Conservation (phyloP, 2,113 vertebrate genomes). For the Progne subis region DNA sequence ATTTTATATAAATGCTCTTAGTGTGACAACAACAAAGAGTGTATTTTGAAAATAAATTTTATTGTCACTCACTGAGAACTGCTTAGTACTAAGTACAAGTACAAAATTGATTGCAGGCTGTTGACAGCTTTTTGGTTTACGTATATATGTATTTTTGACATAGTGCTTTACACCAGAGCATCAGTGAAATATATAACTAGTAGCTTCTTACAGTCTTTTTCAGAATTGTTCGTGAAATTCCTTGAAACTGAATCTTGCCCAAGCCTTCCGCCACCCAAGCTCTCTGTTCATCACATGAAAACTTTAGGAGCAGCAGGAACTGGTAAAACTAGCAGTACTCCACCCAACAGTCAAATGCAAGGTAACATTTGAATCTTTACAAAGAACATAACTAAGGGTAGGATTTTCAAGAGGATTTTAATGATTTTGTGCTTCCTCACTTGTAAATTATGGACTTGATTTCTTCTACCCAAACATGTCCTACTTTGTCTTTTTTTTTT, state of each 20-base stretch:
- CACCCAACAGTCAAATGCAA: slow-evolving; percentile 44
- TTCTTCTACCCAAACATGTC: not conserved
- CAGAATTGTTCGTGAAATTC: slow-evolving; percentile 96
- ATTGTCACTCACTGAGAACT: not conserved
- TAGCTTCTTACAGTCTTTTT: slow-evolving; percentile 87
- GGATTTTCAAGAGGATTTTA: not conserved
- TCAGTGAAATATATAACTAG: not conserved
- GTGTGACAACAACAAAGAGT: not conserved
- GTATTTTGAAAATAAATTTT: not conserved
- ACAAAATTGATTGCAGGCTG: not conserved
- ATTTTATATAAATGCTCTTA: not conserved
- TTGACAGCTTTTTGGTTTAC: not conserved
- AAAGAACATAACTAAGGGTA: not conserved
- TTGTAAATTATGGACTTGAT: not conserved
- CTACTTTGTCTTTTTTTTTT: not conserved
- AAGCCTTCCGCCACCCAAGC: slow-evolving; percentile 82
- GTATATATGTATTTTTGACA: not conserved
- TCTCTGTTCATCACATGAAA: slow-evolving; percentile 85
- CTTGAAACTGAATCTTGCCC: slow-evolving; percentile 93
- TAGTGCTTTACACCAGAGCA: not conserved
- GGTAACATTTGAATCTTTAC: slow-evolving; percentile 69
- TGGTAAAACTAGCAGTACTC: slow-evolving; percentile 45
- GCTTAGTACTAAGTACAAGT: not conserved
- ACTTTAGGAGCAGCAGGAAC: slow-evolving; percentile 77
- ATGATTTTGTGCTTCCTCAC: not conserved